phyloP scores from a whole-genome alignment of 2,888 invertebrate species.

The Drosophila neotestacea region DNA sequence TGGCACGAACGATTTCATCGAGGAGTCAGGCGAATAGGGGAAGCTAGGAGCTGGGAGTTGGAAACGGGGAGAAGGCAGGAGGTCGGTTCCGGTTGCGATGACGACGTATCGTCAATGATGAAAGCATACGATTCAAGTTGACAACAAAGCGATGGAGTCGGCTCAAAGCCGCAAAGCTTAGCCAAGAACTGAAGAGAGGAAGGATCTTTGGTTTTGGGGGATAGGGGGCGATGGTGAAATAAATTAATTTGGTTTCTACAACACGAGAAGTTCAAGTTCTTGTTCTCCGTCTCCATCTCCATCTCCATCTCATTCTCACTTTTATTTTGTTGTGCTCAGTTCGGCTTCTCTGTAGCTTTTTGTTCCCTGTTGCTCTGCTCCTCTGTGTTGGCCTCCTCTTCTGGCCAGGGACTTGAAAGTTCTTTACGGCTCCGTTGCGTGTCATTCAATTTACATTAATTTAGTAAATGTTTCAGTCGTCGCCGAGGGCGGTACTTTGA shows the following conservation, averaged over 20 bases:
- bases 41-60: too few relatives aligned
- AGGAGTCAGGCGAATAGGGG: constrained; percentile 1
- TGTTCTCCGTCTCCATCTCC: too few relatives aligned
- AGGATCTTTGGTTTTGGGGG: constrained; percentile 3
- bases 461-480: constrained; percentile 59
- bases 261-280: too few relatives aligned
- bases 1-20: constrained; percentile 48
- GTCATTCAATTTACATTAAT: constrained; percentile 65
- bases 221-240: constrained; percentile 37
- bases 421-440: constrained; percentile 60
- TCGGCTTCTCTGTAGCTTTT: neutral
- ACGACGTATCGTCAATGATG: constrained; percentile 23
- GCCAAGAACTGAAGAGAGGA: neutral
- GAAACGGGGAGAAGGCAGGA: constrained; percentile 21
- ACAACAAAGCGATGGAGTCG: constrained; percentile 43
- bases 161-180: constrained; percentile 27
- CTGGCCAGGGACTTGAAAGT: constrained; percentile 41
- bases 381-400: too few relatives aligned
- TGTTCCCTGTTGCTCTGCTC: neutral
- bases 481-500: constrained; percentile 21
- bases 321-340: neutral
- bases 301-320: neutral
- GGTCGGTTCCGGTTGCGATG: constrained; percentile 27
- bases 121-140: constrained; percentile 30
- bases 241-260: constrained; percentile 55